A percentile compares a stretch with the other conserved stretches of the same genome.
These are phyloP conservation scores for Clivina fossor DNA, from an alignment of 2,888 invertebrate genomes.

Conservation along the genomic window DNA sequence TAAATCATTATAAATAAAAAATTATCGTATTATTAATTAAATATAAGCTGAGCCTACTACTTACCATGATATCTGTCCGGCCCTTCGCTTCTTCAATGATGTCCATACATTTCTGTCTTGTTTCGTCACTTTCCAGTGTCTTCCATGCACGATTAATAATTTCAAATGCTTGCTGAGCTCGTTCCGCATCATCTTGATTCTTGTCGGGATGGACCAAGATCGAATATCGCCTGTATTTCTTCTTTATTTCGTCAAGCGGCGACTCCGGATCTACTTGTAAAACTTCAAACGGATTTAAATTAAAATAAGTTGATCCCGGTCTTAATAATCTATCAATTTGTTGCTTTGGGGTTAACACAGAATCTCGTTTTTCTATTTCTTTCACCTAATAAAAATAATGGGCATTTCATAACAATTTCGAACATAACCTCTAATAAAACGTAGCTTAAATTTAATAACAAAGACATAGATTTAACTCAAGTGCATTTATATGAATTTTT, in stretches of 20 bases:
- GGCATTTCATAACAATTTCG: slow-evolving; percentile 9
- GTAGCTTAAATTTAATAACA: too few species aligned
- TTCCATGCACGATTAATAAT: slow-evolving; percentile 95
- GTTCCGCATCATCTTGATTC: slow-evolving; percentile 92
- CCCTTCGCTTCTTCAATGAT: slow-evolving; percentile 97
- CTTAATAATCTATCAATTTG: slow-evolving; percentile 95
- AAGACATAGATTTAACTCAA: too few species aligned
- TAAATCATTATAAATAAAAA: slow-evolving; percentile 2
- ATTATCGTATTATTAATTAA: neutral
- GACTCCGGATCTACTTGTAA: slow-evolving; percentile 89
- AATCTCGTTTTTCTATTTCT: slow-evolving; percentile 96
- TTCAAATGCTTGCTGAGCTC: slow-evolving; percentile 91
- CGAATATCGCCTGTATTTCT: slow-evolving; percentile 93
- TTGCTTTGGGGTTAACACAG: slow-evolving; percentile 93
- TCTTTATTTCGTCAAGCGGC: slow-evolving; percentile 89
- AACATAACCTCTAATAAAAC: neutral
- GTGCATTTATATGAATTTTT: too few species aligned
- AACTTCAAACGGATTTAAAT: slow-evolving; percentile 95
- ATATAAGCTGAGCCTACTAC: slow-evolving; percentile 23
- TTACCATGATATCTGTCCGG: slow-evolving; percentile 88
- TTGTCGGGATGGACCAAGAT: slow-evolving; percentile 99
- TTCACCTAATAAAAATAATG: slow-evolving; percentile 74
- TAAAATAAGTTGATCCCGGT: slow-evolving; percentile 98
- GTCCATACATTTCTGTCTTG: slow-evolving; percentile 90
- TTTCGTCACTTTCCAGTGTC: slow-evolving; percentile 91